phyloP scores from a whole-genome alignment of 2,113 vertebrate genomes.

The Nerophis ophidion region DNA sequence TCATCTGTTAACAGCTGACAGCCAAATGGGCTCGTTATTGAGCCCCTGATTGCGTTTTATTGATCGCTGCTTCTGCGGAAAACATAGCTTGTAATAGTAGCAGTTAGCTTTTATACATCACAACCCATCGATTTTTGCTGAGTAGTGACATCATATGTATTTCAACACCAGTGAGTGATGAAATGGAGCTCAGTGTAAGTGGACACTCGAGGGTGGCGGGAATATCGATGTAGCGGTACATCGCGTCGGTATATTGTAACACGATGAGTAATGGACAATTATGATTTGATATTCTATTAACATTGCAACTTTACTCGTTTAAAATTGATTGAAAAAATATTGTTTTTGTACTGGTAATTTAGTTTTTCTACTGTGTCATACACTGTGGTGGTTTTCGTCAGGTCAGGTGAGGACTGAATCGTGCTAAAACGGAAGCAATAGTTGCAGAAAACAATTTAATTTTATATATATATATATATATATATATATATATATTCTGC shows the following conservation, averaged over 20 bases:
- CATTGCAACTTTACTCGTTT: no score
- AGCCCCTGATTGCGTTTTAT: conserved; percentile 49
- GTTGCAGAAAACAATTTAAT: no score
- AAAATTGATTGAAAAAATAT: no score
- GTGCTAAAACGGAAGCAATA: no score
- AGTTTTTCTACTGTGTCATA: no score
- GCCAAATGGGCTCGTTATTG: conserved; percentile 29
- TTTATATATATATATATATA: no score
- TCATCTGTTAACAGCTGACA: conserved; percentile 27
- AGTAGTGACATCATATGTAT: conserved; percentile 3
- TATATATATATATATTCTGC: no score
- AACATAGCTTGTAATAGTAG: conserved; percentile 29
- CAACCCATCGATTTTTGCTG: conserved; percentile 24
- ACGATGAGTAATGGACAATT: no score
- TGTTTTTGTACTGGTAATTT: no score
- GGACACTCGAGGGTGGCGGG: neutral
- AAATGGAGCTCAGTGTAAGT: conserved; percentile 14
- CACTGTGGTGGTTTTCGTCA: no score
- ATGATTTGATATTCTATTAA: no score
- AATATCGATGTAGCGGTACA: neutral
- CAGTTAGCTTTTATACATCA: conserved; percentile 20
- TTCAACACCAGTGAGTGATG: conserved; percentile 3
- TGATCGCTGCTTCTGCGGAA: conserved; percentile 35
- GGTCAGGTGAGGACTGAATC: no score
- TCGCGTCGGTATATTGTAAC: neutral